These are phyloP conservation scores for Drosophila fungiperda DNA, from an alignment of 2,888 invertebrate species.

Conservation along the genomic window DNA sequence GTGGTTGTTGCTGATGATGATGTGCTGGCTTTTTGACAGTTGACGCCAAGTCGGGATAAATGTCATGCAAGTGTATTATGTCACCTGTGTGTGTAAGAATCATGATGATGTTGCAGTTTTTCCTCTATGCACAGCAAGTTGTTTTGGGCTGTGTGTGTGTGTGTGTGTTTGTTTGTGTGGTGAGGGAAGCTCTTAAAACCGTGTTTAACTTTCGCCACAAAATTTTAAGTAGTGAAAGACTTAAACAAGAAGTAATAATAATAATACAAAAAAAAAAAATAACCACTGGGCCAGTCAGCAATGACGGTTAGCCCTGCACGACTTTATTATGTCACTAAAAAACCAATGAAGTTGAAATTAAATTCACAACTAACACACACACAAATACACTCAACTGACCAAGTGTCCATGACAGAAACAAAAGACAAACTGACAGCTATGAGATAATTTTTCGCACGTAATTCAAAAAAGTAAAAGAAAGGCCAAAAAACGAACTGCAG, in stretches of 20 bases:
- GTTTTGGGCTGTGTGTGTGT: constrained; percentile 1
- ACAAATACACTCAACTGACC: constrained; percentile 22
- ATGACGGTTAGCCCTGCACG: constrained; percentile 45
- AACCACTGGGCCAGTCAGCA: constrained; percentile 23
- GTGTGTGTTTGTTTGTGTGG: constrained; percentile 1
- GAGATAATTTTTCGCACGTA: constrained; percentile 73
- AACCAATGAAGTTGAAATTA: constrained; percentile 53
- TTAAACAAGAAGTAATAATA: constrained; percentile 46
- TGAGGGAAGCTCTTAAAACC: constrained; percentile 10
- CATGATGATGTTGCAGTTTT: constrained; percentile 61
- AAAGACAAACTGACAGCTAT: constrained; percentile 43
- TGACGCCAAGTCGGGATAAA: constrained; percentile 83
- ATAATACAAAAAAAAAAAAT: constrained; percentile 55
- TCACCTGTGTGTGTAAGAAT: constrained; percentile 84
- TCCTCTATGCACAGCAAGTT: constrained; percentile 37
- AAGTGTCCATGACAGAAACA: constrained; percentile 50
- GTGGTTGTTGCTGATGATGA: constrained; percentile 34
- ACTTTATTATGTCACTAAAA: constrained; percentile 66
- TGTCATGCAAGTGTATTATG: constrained; percentile 85
- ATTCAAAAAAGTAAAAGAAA: constrained; percentile 55
- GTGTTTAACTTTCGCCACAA: constrained; percentile 54
- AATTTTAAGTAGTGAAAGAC: constrained; percentile 38
- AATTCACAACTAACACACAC: constrained; percentile 37
- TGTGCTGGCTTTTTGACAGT: constrained; percentile 70
- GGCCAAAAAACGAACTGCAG: constrained; percentile 23